Conservation (phyloP, 2,888 invertebrate species). For the Apantesis nais region DNA sequence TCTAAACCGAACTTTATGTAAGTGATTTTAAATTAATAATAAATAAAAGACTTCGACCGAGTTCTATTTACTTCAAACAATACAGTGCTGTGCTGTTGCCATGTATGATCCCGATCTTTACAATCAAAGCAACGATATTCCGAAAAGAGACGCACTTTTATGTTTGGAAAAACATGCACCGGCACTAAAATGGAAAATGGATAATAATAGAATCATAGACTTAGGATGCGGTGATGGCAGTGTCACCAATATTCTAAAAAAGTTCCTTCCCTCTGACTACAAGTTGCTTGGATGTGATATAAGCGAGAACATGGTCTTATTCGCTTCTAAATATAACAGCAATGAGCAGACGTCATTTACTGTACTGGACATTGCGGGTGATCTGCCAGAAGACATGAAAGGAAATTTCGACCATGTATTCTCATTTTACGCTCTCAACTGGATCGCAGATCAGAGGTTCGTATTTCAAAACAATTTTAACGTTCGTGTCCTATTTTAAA, state of each 20-base stretch:
- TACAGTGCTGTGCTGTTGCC: neutral
- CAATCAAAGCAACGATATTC: slow-evolving; percentile 88
- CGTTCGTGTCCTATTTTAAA: neutral
- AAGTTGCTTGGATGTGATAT: slow-evolving; percentile 88
- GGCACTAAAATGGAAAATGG: slow-evolving; percentile 83
- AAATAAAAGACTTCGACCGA: neutral
- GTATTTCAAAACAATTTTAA: slow-evolving; percentile 48
- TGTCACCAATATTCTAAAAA: slow-evolving; percentile 87
- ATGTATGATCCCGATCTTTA: slow-evolving; percentile 84
- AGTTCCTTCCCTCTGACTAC: slow-evolving; percentile 84
- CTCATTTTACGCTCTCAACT: slow-evolving; percentile 92
- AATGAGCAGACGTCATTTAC: slow-evolving; percentile 76
- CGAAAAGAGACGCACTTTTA: slow-evolving; percentile 81
- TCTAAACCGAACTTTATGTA: neutral
- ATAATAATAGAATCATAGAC: slow-evolving; percentile 82
- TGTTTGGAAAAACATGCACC: slow-evolving; percentile 87
- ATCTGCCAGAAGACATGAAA: slow-evolving; percentile 75
- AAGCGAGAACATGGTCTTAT: slow-evolving; percentile 88
- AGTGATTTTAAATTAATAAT: neutral
- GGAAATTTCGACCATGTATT: slow-evolving; percentile 88
- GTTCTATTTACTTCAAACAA: neutral
- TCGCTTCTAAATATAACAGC: slow-evolving; percentile 82
- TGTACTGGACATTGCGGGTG: slow-evolving; percentile 84
- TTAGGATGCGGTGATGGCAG: slow-evolving; percentile 91
- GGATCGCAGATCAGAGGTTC: slow-evolving; percentile 90